Evolutionary conservation across 2,888 invertebrate species (phyloP).

Genomic region (Tenthredo notha): DNA sequence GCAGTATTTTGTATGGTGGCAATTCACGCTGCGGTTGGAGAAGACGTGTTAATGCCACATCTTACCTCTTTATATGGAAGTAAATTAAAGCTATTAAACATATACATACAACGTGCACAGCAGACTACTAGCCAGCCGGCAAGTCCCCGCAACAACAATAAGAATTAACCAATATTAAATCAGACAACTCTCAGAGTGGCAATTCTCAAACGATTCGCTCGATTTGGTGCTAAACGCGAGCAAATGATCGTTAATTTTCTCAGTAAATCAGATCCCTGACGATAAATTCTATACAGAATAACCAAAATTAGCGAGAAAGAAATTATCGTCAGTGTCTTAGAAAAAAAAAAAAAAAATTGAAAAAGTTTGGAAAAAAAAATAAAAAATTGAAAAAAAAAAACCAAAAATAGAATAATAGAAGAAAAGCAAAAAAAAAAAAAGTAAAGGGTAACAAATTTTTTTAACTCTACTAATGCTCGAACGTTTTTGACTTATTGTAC

Average conservation of each 20-base stretch:
- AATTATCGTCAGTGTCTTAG: conserved; percentile 6
- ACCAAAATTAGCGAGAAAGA: not conserved
- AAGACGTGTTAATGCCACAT: conserved; percentile 90
- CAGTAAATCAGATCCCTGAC: conserved; percentile 64
- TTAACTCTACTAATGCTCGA: not conserved
- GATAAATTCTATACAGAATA: not conserved
- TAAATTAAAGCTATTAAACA: conserved; percentile 91
- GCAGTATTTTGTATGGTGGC: conserved; percentile 99
- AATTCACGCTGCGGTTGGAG: conserved; percentile 93
- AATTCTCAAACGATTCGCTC: conserved; percentile 73
- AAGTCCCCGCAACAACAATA: conserved; percentile 75
- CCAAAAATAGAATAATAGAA: not conserved
- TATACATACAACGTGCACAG: conserved; percentile 86
- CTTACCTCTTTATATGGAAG: conserved; percentile 91
- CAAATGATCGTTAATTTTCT: conserved; percentile 72
- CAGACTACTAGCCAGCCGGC: conserved; percentile 78
- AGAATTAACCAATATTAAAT: conserved; percentile 72
- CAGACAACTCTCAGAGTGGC: conserved; percentile 73
- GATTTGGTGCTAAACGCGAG: conserved; percentile 71
- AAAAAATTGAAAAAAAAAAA: not conserved
- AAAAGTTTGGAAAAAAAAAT: no score
- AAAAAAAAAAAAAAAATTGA: not conserved
- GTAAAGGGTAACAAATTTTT: not conserved
- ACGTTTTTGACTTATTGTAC: not conserved
- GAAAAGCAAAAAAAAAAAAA: not conserved